These are phyloP conservation scores for Synergus laeviventris DNA, from an alignment of 2,888 invertebrate genomes.

Conservation along the genomic window DNA sequence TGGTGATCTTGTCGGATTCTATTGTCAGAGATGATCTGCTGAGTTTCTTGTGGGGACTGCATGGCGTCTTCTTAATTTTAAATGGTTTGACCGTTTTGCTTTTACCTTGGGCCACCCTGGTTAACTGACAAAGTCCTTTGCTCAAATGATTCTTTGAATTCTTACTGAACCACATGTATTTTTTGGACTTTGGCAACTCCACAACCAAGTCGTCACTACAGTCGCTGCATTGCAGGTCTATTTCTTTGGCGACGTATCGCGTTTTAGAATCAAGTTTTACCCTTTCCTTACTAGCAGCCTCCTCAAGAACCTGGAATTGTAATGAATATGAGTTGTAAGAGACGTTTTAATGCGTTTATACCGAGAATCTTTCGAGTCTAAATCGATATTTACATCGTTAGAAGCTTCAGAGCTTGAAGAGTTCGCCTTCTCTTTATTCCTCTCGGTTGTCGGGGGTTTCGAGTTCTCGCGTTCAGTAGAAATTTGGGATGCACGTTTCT, in stretches of 20 bases:
- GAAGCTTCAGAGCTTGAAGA: slow-evolving; percentile 38
- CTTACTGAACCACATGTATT: slow-evolving; percentile 63
- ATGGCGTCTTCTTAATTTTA: slow-evolving; percentile 55
- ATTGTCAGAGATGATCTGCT: slow-evolving; percentile 69
- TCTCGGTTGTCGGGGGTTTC: slow-evolving; percentile 42
- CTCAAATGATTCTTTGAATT: slow-evolving; percentile 55
- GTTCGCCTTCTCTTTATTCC: slow-evolving; percentile 52
- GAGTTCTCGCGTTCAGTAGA: slow-evolving; percentile 10
- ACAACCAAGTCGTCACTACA: slow-evolving; percentile 42
- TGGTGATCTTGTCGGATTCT: slow-evolving; percentile 67
- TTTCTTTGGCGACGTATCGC: slow-evolving; percentile 18
- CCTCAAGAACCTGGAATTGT: slow-evolving; percentile 55
- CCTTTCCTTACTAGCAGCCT: slow-evolving; percentile 32
- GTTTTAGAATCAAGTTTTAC: slow-evolving; percentile 2
- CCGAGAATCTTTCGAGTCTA: slow-evolving; percentile 19
- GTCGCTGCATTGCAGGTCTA: slow-evolving; percentile 8
- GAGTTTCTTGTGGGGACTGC: slow-evolving; percentile 66
- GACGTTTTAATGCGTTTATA: slow-evolving; percentile 49
- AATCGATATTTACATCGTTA: slow-evolving; percentile 34
- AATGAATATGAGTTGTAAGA: slow-evolving; percentile 61
- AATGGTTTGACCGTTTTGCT: slow-evolving; percentile 49
- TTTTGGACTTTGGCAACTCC: slow-evolving; percentile 52
- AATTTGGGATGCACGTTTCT: slow-evolving; percentile 22
- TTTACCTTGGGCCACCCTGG: slow-evolving; percentile 49
- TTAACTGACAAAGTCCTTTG: slow-evolving; percentile 55